Conservation (phyloP, 1,140 invertebrate species). For the Theocolax elegans region DNA sequence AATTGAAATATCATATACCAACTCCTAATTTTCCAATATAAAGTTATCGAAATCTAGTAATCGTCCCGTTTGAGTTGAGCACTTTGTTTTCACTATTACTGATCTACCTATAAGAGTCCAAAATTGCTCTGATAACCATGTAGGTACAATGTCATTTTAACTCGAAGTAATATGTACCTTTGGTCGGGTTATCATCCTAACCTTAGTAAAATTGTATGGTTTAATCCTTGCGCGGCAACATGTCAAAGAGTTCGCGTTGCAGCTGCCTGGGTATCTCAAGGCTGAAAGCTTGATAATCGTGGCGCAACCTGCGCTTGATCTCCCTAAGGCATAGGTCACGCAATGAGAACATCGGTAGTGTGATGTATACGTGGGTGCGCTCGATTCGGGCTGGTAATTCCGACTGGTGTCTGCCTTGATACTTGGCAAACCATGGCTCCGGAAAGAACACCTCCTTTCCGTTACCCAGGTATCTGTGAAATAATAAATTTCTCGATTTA, state of each 20-base stretch:
- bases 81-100: no score
- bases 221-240: conserved; percentile 45
- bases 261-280: conserved; percentile 57
- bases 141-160: no score
- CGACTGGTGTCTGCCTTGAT: conserved; percentile 25
- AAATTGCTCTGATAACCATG: no score
- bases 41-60: no score
- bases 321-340: conserved; percentile 56
- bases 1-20: no score
- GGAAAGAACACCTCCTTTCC: conserved; percentile 62
- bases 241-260: conserved; percentile 49
- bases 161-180: no score
- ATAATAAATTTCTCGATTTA: no score
- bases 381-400: conserved; percentile 42
- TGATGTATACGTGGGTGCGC: conserved; percentile 56
- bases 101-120: no score
- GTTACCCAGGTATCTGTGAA: conserved; percentile 53
- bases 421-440: conserved; percentile 46
- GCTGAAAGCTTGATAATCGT: conserved; percentile 58
- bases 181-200: no score
- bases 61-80: no score
- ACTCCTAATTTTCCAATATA: no score
- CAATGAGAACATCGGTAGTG: conserved; percentile 58
- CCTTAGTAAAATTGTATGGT: no score
- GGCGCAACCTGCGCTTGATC: conserved; percentile 49